phyloP scores from a whole-genome alignment of 2,797 vertebrate species.

The Champsocephalus gunnari region DNA sequence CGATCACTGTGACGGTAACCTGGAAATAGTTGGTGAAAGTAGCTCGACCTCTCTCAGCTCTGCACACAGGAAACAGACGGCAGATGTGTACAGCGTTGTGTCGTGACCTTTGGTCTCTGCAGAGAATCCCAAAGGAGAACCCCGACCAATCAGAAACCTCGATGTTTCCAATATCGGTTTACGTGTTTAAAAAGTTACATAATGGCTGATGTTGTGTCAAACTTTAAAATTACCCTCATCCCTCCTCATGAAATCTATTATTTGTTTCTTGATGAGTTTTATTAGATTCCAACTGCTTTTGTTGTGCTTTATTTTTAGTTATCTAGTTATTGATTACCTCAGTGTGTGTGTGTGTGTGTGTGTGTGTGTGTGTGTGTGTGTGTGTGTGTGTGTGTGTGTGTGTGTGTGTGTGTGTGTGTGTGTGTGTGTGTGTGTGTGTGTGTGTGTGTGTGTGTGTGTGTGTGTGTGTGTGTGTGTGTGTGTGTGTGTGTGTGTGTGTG shows the following conservation, averaged over 20 bases:
- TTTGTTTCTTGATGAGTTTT: not conserved
- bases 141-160: constrained; percentile 20
- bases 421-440: too few species aligned
- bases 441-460: not conserved
- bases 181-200: constrained; percentile 6
- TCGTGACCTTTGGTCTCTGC: constrained; percentile 44
- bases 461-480: not conserved
- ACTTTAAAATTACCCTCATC: not conserved
- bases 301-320: too few species aligned
- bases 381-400: constrained; percentile 31
- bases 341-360: not conserved
- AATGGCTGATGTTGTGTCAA: not conserved
- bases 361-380: constrained; percentile 53
- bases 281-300: not conserved
- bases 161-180: not conserved
- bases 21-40: not conserved
- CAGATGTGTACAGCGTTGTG: constrained; percentile 45
- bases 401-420: constrained; percentile 52
- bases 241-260: not conserved
- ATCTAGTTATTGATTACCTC: too few species aligned
- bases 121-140: not conserved
- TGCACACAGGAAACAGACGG: constrained; percentile 26
- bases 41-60: constrained; percentile 6
- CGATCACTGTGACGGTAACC: constrained; percentile 10
- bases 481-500: constrained; percentile 33